Evolutionary conservation across 2,888 invertebrate genomes (phyloP), one percentile per base, ranked within the genome.

Genomic region (Polyommatus iphigenia): DNA sequence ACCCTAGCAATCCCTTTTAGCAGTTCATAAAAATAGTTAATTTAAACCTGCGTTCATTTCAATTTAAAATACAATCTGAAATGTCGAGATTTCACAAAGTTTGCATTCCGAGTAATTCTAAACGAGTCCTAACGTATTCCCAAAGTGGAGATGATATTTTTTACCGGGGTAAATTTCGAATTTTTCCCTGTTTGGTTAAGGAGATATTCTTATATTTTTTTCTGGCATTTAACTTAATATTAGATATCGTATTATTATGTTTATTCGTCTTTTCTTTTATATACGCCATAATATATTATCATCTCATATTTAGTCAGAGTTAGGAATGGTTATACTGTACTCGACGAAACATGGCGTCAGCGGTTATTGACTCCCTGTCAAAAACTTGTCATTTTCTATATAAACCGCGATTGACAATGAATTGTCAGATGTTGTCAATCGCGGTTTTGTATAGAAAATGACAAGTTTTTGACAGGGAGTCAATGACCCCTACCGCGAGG

Each of bases 61-160:
- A 67, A 67, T 67, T 15, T 24, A 54, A 54, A 54, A 54, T 54
- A 54, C 67, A 67, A 67, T 67, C 6, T 67, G 29, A 67, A 67
- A 67, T 67, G 15, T 67, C 15, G 15, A 13, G 29, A 29, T 67
- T 29, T 29, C 24, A 29, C 13, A 67, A 67, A 67, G 15, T 67
- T 67, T 15, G 5, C 62, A 24, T 20, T 59, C 8, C 62, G 24
- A 62, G 24, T 62, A 13, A 24, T 8, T 67, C 15, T 29, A 29
- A 67, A 67, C 29, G 29, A 67, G 15, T 29, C 67, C 20, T 67
- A 67, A 67, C 29, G 67, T 67, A 67, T 29, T 67, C 15, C 67
- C 67, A 29, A 29, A 67, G 67, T 29, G 67, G 29, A 24, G 15
- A 59, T 20, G 20, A 50, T 54, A 54, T 54, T 59, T 67, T 67